Evolutionary conservation across 2,797 vertebrate species (phyloP), one percentile per base, ranked within the genome.

Genomic region (Mallotus villosus): DNA sequence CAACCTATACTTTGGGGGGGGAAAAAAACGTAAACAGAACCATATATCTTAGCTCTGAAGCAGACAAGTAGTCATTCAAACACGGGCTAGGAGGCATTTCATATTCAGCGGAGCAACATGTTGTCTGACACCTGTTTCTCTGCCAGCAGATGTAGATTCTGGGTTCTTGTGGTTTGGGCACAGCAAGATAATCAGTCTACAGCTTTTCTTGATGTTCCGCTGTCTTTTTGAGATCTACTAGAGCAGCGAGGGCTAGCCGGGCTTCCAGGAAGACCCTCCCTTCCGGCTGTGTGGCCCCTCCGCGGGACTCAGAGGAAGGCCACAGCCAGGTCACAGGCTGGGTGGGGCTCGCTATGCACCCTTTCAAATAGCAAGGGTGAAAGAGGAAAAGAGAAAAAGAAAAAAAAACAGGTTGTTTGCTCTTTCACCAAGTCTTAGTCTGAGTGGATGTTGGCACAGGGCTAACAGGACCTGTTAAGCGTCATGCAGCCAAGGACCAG

Each of bases 321-420:
- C 86, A 91, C 73, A 78, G 86, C 79, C 81, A 83, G 90, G 90
- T 92, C 91, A 89, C 49, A 74, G 71, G 86, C 82, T 83, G 91
- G 91, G 91, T 77, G 90, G 67, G 85, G 86, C 81, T 16, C 66
- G 21, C 27, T 24, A 24, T 57, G 17, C 67, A 74, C 59, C 29
- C 27, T 55, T 29, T 32, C 24, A 63, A 78, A 85, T 80, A 88
- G 71, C 82, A 75, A 78, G 79, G 65, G 76, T 81, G 24, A 82
- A 76, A 85, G 61, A 63, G 25, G 9, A 27, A 63, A 49, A 29
- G 17, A 55, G 65, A 67, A 37, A n/a, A 21, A 65, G 37, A 21
- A 37, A 65, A 24, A 25, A 19, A 87, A 82, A 80, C 72, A 71
- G 83, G 83, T 74, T 60, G 19, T 74, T 78, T 80, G 76, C 57